These are phyloP conservation scores for Griposia aprilina DNA, from an alignment of 2,888 invertebrate genomes.

Conservation along the genomic window DNA sequence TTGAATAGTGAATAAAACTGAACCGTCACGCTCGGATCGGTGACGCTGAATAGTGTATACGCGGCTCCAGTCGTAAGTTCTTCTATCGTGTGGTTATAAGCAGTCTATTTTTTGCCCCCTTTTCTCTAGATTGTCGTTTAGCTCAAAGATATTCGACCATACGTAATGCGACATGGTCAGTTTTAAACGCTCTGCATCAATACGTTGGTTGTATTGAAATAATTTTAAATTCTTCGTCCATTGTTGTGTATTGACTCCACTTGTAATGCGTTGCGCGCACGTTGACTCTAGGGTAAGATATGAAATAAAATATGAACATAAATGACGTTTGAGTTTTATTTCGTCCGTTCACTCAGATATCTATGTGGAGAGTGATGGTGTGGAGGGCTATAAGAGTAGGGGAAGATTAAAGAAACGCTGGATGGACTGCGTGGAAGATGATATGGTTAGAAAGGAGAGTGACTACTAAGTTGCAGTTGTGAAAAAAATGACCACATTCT, in stretches of 20 bases:
- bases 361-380: too few relatives aligned
- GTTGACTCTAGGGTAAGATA: slow-evolving; percentile 34
- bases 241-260: neutral
- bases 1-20: too few relatives aligned
- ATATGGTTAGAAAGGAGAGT: too few relatives aligned
- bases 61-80: too few relatives aligned
- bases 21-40: too few relatives aligned
- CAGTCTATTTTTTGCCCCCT: neutral
- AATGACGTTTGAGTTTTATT: slow-evolving; percentile 24
- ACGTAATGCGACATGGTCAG: neutral
- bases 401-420: too few relatives aligned
- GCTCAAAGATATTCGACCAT: slow-evolving; percentile 14
- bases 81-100: neutral
- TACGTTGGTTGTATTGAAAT: slow-evolving; percentile 5
- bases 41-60: too few relatives aligned
- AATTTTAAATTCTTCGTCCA: slow-evolving; percentile 15
- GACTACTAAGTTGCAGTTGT: too few relatives aligned
- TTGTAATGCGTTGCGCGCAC: slow-evolving; percentile 13
- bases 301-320: slow-evolving; percentile 40
- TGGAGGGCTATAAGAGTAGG: too few relatives aligned
- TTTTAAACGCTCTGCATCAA: neutral
- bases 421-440: too few relatives aligned
- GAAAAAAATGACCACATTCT: too few relatives aligned
- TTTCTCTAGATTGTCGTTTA: slow-evolving; percentile 7
- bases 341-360: neutral